A percentile compares a stretch with the other conserved stretches of the same genome.
These are phyloP conservation scores for Catamblyrhynchus diadema DNA, from an alignment of 2,797 vertebrate genomes.

Conservation along the genomic window DNA sequence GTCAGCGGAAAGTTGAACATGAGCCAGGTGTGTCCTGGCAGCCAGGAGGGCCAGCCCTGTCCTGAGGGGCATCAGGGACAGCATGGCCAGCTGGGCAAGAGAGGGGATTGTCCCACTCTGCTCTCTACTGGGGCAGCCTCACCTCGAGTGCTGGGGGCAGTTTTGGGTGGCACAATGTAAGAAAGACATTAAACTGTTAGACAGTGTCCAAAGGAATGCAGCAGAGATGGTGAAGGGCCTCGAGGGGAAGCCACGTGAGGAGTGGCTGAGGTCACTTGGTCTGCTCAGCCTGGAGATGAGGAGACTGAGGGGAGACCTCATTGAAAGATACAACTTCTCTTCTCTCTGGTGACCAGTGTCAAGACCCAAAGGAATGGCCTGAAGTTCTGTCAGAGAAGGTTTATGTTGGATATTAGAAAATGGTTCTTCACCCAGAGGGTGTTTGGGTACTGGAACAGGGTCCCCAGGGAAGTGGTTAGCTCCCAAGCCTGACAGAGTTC, in stretches of 20 bases:
- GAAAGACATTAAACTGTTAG: not conserved
- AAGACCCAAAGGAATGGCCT: not conserved
- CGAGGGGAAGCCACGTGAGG: accelerated
- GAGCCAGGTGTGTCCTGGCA: not conserved
- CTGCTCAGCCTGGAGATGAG: not conserved
- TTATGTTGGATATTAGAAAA: not conserved
- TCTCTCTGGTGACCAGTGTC: not conserved
- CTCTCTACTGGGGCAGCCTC: accelerated
- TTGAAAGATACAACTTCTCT: not conserved
- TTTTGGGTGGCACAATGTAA: not conserved
- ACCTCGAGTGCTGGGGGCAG: accelerated
- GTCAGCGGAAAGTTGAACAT: accelerated
- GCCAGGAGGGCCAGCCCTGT: not conserved
- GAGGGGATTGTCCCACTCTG: not conserved
- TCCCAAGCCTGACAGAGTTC: not conserved
- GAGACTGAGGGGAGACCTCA: not conserved
- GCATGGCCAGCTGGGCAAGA: accelerated
- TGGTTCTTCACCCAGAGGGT: not conserved
- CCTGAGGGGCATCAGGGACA: not conserved
- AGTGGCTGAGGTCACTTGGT: not conserved
- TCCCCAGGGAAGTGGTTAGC: not conserved
- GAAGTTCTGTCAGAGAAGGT: not conserved
- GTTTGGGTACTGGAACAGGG: not conserved
- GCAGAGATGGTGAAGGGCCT: not conserved
- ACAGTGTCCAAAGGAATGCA: not conserved